Percentiles rank a stretch among this genome's conserved stretches.
Evolutionary conservation across 2,797 vertebrate species (phyloP).

Genomic region (Silurus aristotelis): DNA sequence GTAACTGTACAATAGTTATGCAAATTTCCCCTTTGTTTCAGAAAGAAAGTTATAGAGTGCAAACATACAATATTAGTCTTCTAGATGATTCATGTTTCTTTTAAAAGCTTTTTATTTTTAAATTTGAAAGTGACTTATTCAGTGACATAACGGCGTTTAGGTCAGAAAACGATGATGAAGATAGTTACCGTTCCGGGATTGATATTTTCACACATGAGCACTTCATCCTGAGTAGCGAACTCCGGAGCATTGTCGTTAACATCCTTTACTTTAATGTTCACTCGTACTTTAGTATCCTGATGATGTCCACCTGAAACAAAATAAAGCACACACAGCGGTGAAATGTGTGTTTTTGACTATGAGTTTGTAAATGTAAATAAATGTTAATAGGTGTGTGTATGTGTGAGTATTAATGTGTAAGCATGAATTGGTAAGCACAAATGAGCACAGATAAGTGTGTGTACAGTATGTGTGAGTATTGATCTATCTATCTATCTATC

Average conservation of each 20-base stretch:
- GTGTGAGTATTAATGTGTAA: background rate
- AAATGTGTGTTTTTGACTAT: background rate
- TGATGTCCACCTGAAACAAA: conserved; percentile 81
- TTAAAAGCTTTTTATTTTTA: background rate
- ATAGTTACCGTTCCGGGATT: conserved; percentile 81
- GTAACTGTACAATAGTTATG: background rate
- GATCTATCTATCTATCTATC: too few species aligned
- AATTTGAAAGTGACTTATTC: background rate
- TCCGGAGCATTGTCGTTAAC: conserved; percentile 92
- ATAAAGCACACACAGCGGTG: too few species aligned
- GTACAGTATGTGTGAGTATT: background rate
- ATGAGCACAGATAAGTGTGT: background rate
- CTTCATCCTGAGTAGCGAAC: conserved; percentile 86
- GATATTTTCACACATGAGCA: conserved; percentile 90
- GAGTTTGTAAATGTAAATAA: background rate
- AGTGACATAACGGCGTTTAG: background rate
- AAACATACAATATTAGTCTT: background rate
- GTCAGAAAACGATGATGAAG: background rate
- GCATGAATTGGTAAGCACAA: background rate
- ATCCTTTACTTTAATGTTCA: conserved; percentile 89
- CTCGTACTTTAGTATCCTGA: conserved; percentile 91
- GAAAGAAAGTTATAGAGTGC: background rate
- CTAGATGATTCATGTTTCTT: background rate
- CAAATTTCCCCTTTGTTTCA: conserved; percentile 1
- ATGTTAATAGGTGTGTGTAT: background rate